Base-by-base conservation (phyloP, 64 coral and sea anemone genomes). In the Pocillopora damicornis region DNA sequence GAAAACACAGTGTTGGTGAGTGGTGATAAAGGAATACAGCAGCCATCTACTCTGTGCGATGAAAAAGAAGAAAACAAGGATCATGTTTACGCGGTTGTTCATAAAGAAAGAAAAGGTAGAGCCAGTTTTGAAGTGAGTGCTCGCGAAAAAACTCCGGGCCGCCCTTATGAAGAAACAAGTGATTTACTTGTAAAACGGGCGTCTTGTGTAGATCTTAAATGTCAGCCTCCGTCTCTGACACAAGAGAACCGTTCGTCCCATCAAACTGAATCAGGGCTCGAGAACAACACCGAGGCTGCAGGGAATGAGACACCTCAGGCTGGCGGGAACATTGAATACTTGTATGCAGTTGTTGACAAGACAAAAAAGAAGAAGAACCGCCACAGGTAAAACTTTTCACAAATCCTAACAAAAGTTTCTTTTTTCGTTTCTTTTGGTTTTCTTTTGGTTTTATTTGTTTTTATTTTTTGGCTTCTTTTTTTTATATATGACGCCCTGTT, bases 311-410 rank as follows among this genome's bases (percentile, higher is more conserved):
- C 67, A 71, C 67, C 25, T 5, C 9, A 1, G 25, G 20, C 1
- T 25, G n/a, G 25, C 8, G 1, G 35, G 30, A 63, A 14, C 13
- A 36, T 16, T 0, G 60, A 81, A 36, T 35, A 63, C 15, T 18
- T 81, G 23, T 64, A 62, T 81, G 79, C 79, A 37, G 79, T 63
- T 81, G 79, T 63, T 81, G 79, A 81, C 60, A 81, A 81, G 9
- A 9, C 61, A 35, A 81, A 63, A 23, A 64, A 63, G 79, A 81
- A 81, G 63, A 60, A 17, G 20, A 61, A 18, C 14, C 59, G 17
- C 79, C 79, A 18, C 60, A 81, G 79, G 79, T 65, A 36, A 17
- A 71, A 10, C 1, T n/a, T 23, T 1, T 20, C 20, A 26, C n/a
- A 1, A 10, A 63, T 13, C 0, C 42, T 2, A 51, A 7, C 42